Base-by-base conservation (phyloP, 2,888 invertebrate genomes). In the Homarus gammarus region DNA sequence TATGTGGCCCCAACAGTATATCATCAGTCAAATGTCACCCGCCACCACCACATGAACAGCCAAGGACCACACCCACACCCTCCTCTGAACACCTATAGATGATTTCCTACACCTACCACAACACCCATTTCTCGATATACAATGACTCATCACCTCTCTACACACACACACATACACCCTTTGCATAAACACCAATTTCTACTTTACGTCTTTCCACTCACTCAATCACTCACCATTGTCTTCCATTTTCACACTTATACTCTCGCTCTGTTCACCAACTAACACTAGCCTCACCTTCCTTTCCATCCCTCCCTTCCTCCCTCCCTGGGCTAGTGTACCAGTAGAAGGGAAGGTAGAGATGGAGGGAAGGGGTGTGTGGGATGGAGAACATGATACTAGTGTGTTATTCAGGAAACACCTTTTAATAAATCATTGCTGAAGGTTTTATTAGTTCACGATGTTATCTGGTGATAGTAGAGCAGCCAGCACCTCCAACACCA, bases 381-480 rank as follows among this genome's bases (percentile, higher is more conserved):
- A n/a, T n/a, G n/a, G n/a, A n/a, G n/a, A n/a, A n/a, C n/a, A n/a
- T n/a, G n/a, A n/a, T 70, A 68, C 44, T 33, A 83, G 31, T 83
- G 68, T 70, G 83, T 83, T 70, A 83, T 83, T 70, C 70, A 72
- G 70, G 40, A 85, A 85, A 75, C 64, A 77, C 75, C 84, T 75
- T 51, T 18, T 40, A 85, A 85, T 85, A 85, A 75, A 85, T 85
- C 84, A 64, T 61, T 77, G 64, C 27, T 75, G 75, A 77, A 85
- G 84, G 77, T 85, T 85, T 85, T 85, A 85, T 85, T 75, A 77
- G 75, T 64, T 27, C 51, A 64, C 64, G 84, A 85, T 85, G 56
- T 85, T 85, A 85, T 85, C 84, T 75, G 5, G 38, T 64, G 84
- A 85, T 85, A 51, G 77, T 49, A 40, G 10, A 73, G 56, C 22